phyloP scores from a whole-genome alignment of 1,140 invertebrate genomes.

The Trachelipus rathkii region DNA sequence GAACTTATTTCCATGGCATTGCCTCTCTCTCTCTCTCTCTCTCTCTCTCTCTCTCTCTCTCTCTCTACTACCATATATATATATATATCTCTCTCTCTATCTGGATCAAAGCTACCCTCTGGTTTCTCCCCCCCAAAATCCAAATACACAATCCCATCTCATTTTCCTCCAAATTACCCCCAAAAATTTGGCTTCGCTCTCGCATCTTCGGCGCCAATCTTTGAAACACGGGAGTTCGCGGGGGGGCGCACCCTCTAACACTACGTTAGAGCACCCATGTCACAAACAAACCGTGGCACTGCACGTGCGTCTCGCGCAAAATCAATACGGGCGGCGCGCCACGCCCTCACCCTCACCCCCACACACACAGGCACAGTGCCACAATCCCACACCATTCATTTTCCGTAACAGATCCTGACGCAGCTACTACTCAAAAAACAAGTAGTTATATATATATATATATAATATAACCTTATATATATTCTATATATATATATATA shows the following conservation, averaged over 20 bases:
- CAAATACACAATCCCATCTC: not conserved
- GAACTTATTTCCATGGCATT: not conserved
- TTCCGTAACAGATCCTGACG: not conserved
- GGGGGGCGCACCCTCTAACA: not conserved
- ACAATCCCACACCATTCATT: not conserved
- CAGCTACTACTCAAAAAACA: not conserved
- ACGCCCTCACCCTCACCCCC: not conserved
- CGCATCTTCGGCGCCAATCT: slow-evolving; percentile 7
- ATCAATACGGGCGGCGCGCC: not conserved
- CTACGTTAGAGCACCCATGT: not conserved
- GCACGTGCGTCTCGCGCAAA: slow-evolving; percentile 3
- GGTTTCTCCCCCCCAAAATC: no score
- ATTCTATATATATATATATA: slow-evolving; percentile 2
- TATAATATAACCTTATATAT: slow-evolving; percentile 15
- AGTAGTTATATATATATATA: not conserved
- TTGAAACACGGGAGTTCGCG: not conserved
- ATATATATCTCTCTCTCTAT: no score
- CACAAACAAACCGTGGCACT: slow-evolving; percentile 1
- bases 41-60: not conserved
- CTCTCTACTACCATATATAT: no score
- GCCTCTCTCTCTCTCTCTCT: not conserved
- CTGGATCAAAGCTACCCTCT: not conserved
- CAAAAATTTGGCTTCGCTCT: slow-evolving; percentile 1
- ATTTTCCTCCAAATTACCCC: not conserved
- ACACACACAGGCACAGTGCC: not conserved